phyloP scores from a whole-genome alignment of 2,888 invertebrate species.

The Epistrophella euchroma region DNA sequence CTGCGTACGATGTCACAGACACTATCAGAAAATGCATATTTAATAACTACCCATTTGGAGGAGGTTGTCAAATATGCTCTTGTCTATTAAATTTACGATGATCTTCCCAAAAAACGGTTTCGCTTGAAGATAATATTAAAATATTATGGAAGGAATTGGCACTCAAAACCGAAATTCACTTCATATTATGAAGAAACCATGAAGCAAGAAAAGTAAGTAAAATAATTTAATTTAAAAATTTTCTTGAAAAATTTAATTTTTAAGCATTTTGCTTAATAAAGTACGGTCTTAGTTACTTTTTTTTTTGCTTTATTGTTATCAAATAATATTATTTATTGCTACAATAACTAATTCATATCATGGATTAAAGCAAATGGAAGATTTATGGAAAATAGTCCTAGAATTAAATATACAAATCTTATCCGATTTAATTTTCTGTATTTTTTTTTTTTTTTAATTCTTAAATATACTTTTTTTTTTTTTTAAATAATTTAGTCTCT shows the following conservation, averaged over 20 bases:
- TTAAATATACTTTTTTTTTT: slow-evolving; percentile 41
- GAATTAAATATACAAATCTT: slow-evolving; percentile 65
- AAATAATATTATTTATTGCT: slow-evolving; percentile 30
- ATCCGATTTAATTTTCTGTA: slow-evolving; percentile 28
- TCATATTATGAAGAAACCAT: neutral
- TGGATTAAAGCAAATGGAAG: slow-evolving; percentile 56
- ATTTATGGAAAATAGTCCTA: slow-evolving; percentile 34
- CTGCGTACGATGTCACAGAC: no score
- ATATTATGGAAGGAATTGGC: neutral
- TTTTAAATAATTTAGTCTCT: slow-evolving; percentile 33
- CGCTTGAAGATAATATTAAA: no score
- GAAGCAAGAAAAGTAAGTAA: neutral
- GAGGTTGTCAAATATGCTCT: no score
- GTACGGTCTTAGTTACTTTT: slow-evolving; percentile 10
- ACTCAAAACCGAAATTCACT: neutral
- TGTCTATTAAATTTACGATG: no score
- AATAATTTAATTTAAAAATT: neutral
- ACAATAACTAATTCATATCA: slow-evolving; percentile 34
- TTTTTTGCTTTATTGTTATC: neutral
- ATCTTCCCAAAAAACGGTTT: no score
- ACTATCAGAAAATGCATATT: no score
- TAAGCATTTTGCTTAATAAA: slow-evolving; percentile 38
- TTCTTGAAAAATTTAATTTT: slow-evolving; percentile 33
- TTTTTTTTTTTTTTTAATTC: slow-evolving; percentile 57
- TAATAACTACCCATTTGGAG: no score